Conservation (phyloP, 2,888 invertebrate genomes). For the Hylaea fasciaria region DNA sequence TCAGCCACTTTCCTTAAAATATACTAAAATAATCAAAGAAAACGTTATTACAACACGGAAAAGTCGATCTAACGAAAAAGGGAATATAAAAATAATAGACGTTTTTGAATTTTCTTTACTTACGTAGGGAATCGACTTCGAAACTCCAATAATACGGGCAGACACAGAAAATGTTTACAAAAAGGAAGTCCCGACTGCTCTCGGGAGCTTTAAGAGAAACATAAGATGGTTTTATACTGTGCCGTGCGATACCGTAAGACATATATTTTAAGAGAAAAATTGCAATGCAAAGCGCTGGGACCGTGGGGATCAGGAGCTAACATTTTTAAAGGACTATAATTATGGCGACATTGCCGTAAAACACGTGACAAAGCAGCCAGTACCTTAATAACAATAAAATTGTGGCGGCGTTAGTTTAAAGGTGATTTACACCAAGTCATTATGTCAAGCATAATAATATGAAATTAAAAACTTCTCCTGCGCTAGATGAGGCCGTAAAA, state of each 20-base stretch:
- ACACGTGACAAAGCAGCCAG: neutral
- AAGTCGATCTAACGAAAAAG: conserved; percentile 32
- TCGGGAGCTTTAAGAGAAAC: conserved; percentile 43
- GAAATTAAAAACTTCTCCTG: too few species aligned
- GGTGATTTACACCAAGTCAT: too few species aligned
- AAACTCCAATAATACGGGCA: conserved; percentile 50
- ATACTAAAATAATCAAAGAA: neutral
- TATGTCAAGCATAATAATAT: too few species aligned
- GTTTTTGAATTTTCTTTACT: conserved; percentile 43
- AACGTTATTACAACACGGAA: conserved; percentile 27
- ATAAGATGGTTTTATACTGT: conserved; percentile 34
- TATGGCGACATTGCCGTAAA: too few species aligned
- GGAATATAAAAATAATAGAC: conserved; percentile 43
- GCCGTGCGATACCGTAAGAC: conserved; percentile 11
- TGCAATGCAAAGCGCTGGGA: too few species aligned
- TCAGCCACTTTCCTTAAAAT: neutral
- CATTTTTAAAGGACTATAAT: too few species aligned
- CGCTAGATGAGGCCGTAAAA: too few species aligned
- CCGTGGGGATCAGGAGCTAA: too few species aligned
- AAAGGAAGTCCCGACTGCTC: conserved; percentile 44
- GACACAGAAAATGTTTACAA: conserved; percentile 48
- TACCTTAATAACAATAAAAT: too few species aligned
- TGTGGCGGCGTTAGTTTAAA: too few species aligned
- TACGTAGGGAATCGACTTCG: conserved; percentile 45
- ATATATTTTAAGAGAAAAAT: neutral